A percentile compares a stretch with the other conserved stretches of the same genome.
Evolutionary conservation across 2,888 invertebrate species (phyloP).

Genomic region (Pristionchus entomophagus): DNA sequence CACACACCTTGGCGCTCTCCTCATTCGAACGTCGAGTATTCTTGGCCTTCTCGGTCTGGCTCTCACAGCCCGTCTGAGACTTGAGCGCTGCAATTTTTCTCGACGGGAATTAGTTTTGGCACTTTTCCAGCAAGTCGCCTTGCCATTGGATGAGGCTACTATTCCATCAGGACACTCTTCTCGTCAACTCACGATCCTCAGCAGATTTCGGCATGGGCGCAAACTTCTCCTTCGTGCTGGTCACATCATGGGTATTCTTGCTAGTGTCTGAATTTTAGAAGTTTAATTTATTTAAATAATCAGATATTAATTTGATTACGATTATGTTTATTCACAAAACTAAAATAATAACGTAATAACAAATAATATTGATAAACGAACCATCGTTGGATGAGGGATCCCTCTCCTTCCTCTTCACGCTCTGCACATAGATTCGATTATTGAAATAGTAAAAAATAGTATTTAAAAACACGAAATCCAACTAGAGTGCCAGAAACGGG

Average conservation of each 20-base stretch:
- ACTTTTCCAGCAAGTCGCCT: no score
- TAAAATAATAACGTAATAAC: not conserved
- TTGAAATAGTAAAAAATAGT: no score
- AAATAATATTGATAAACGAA: not conserved
- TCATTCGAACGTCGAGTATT: no score
- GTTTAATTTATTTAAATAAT: not conserved
- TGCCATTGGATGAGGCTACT: no score
- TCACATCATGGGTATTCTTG: not conserved
- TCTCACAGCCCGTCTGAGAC: conserved; percentile 12
- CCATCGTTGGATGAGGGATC: not conserved
- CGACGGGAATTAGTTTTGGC: not conserved
- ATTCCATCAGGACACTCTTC: not conserved
- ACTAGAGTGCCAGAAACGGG: no score
- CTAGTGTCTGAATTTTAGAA: not conserved
- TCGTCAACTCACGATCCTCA: not conserved
- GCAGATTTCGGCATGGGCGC: not conserved
- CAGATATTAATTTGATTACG: not conserved
- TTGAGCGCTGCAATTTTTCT: not conserved
- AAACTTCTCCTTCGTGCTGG: not conserved
- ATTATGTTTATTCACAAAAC: no score
- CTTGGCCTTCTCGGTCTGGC: not conserved
- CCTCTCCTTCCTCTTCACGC: not conserved
- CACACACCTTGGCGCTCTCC: conserved; percentile 37
- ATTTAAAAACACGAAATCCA: not conserved
- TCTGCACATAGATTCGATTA: no score